A percentile compares a stretch with the other conserved stretches of the same genome.
These are phyloP conservation scores for Neoniphon sammara DNA, from an alignment of 2,797 vertebrate species.

Conservation along the genomic window DNA sequence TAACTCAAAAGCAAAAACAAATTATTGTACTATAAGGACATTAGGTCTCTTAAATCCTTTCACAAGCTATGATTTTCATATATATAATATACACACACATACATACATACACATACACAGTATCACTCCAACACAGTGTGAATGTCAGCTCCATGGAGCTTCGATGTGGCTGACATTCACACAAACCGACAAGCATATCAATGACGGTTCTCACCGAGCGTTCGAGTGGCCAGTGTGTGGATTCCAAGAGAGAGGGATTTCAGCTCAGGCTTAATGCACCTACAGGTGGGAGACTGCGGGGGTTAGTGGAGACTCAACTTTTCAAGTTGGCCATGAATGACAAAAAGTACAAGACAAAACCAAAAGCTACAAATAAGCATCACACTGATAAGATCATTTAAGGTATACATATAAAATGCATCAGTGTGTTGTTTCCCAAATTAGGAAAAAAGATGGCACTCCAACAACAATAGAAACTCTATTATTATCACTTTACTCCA, in stretches of 20 bases:
- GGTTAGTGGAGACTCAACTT: not conserved
- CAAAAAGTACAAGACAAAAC: not conserved
- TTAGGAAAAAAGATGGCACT: too few relatives aligned
- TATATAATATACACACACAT: too few relatives aligned
- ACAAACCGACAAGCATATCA: conserved; percentile 9
- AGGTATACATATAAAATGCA: not conserved
- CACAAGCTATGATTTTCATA: not conserved
- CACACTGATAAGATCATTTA: not conserved
- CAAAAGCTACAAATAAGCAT: not conserved
- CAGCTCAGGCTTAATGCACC: conserved; percentile 90
- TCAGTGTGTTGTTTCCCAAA: not conserved
- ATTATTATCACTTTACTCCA: too few relatives aligned
- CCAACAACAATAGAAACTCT: too few relatives aligned
- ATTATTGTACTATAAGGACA: not conserved
- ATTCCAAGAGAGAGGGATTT: conserved; percentile 93
- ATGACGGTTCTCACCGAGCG: conserved; percentile 77
- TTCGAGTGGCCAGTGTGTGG: conserved; percentile 89
- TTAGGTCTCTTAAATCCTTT: not conserved
- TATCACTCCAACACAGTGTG: not conserved
- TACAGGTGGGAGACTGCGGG: conserved; percentile 62
- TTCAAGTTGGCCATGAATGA: not conserved
- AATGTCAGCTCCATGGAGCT: conserved; percentile 13
- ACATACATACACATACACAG: too few relatives aligned
- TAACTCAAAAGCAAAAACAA: too few relatives aligned
- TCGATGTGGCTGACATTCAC: conserved; percentile 4